Evolutionary conservation across 1,140 invertebrate genomes (phyloP).

Genomic region (Conus ventricosus): DNA sequence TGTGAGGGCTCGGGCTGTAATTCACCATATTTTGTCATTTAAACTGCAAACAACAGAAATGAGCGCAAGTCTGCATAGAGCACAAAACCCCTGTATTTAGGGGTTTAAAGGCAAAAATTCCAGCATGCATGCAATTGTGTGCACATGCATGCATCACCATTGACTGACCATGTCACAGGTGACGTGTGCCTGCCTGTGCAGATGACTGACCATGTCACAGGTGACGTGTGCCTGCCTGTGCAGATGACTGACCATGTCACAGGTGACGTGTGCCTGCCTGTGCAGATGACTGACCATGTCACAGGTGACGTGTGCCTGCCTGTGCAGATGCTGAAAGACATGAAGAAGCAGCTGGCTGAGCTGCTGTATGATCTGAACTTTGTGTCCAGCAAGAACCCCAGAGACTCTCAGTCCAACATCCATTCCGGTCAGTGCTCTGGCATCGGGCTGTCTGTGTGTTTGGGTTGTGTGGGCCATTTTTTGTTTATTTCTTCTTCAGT

Average conservation of each 20-base stretch:
- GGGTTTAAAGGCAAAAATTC: background rate
- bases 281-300: no score
- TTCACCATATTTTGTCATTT: background rate
- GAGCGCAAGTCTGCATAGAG: background rate
- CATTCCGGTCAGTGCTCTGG: slow-evolving; percentile 79
- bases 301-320: background rate
- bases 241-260: no score
- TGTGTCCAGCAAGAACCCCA: slow-evolving; percentile 78
- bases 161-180: no score
- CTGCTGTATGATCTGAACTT: slow-evolving; percentile 86
- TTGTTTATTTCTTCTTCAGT: no score
- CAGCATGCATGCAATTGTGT: background rate
- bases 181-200: no score
- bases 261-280: no score
- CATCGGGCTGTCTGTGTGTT: background rate
- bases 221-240: no score
- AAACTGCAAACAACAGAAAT: background rate
- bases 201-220: no score
- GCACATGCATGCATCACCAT: background rate
- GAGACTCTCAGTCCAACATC: slow-evolving; percentile 79
- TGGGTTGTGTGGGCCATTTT: no score
- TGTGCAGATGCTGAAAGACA: slow-evolving; percentile 81
- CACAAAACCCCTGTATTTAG: slow-evolving; percentile 1
- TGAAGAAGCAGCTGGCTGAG: slow-evolving; percentile 88
- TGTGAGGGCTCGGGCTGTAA: background rate